phyloP scores from a whole-genome alignment of 2,113 vertebrate species.

The Vombatus ursinus region DNA sequence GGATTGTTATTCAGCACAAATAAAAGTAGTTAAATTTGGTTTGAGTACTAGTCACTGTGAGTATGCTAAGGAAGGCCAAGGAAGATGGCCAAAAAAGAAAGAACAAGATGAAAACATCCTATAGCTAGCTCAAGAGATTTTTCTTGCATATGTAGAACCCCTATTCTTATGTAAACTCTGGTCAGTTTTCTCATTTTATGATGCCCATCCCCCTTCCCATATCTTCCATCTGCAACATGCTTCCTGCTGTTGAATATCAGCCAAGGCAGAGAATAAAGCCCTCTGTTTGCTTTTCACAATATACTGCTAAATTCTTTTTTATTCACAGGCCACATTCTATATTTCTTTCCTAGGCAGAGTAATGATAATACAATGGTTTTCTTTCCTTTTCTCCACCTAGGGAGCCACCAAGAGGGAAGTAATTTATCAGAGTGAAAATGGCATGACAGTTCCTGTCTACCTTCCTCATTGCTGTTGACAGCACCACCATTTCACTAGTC shows the following conservation, averaged over 20 bases:
- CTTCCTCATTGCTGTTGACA: neutral
- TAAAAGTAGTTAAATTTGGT: neutral
- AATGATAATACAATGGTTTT: slow-evolving; percentile 1
- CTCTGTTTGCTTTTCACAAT: neutral
- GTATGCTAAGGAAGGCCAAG: neutral
- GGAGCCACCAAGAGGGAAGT: neutral
- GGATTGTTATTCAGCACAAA: no score
- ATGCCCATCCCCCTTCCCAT: neutral
- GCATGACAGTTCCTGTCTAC: neutral
- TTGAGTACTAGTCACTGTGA: neutral
- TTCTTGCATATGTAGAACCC: neutral
- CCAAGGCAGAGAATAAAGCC: neutral
- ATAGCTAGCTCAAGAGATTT: neutral
- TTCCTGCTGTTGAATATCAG: neutral
- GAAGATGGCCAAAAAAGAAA: neutral
- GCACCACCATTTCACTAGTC: neutral
- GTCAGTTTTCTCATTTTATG: neutral
- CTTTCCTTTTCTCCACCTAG: neutral
- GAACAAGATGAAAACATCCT: neutral
- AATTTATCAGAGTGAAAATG: neutral
- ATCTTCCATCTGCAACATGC: neutral
- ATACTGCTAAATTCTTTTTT: slow-evolving; percentile 28
- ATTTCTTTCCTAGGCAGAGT: neutral
- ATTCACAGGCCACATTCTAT: neutral
- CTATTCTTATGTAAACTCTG: neutral